phyloP scores from a whole-genome alignment of 2,888 invertebrate genomes.

The Leucophora obtusa region DNA sequence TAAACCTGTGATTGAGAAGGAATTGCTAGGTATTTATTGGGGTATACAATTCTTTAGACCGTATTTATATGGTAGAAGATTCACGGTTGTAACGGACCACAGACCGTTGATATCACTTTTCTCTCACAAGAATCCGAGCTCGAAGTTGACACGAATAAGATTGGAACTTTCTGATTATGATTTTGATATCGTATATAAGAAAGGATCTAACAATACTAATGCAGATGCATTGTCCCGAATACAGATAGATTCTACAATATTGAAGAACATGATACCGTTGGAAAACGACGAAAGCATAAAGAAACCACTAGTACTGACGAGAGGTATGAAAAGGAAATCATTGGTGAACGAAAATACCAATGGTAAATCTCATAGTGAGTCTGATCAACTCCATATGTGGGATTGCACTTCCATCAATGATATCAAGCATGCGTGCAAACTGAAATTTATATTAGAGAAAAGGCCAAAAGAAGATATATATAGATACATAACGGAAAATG shows the following conservation, averaged over 20 bases:
- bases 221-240: slow-evolving; percentile 12
- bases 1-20: no score
- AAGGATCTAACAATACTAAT: slow-evolving; percentile 10
- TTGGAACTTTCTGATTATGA: background rate
- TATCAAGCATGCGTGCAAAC: slow-evolving; percentile 11
- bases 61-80: background rate
- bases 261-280: background rate
- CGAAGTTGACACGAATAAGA: no score
- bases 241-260: slow-evolving; percentile 4
- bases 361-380: background rate
- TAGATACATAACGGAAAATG: no score
- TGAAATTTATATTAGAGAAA: slow-evolving; percentile 11
- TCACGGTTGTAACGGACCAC: no score
- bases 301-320: no score
- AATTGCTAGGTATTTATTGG: background rate
- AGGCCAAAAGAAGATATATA: no score
- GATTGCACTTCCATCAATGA: slow-evolving; percentile 27
- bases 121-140: no score
- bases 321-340: no score
- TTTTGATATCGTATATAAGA: background rate
- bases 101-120: no score
- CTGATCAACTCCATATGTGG: slow-evolving; percentile 17
- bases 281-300: no score
- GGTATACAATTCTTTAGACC: background rate
- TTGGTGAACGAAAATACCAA: no score